Percentiles rank a stretch among this genome's conserved stretches.
phyloP scores from a whole-genome alignment of 2,797 vertebrate species.

The Microctenopoma lineatum region DNA sequence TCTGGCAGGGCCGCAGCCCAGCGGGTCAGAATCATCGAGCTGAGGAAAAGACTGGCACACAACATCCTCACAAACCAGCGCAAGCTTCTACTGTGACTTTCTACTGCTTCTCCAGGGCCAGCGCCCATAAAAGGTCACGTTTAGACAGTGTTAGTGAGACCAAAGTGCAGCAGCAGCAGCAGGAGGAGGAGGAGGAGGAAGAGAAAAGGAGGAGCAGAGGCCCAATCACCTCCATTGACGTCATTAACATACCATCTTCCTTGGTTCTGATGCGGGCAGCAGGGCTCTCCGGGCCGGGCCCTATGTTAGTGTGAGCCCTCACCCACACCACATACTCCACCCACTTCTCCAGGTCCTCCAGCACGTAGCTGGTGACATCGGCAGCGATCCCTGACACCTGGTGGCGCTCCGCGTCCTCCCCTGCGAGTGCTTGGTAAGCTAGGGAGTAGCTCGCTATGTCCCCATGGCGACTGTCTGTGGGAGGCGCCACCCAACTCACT shows the following conservation, averaged over 20 bases:
- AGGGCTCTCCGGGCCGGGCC: conserved; percentile 91
- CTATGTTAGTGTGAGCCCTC: conserved; percentile 91
- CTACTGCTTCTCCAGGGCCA: too few species aligned
- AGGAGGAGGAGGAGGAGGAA: not conserved
- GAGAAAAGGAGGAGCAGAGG: not conserved
- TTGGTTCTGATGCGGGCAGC: conserved; percentile 87
- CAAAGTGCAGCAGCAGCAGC: not conserved
- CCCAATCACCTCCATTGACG: not conserved
- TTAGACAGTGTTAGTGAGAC: not conserved
- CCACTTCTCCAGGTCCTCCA: conserved; percentile 95
- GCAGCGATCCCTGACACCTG: conserved; percentile 88
- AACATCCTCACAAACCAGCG: too few species aligned
- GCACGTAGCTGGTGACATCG: conserved; percentile 87
- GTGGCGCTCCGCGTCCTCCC: conserved; percentile 88
- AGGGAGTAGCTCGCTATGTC: conserved; percentile 91
- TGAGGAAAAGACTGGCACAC: not conserved
- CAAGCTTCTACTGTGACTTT: too few species aligned
- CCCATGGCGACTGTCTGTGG: conserved; percentile 89
- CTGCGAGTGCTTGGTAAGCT: conserved; percentile 88
- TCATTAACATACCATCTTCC: conserved; percentile 90
- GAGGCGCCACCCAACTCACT: conserved; percentile 96
- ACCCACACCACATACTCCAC: conserved; percentile 94
- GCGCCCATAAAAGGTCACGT: not conserved
- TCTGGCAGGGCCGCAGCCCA: not conserved
- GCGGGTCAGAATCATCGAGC: conserved; percentile 1